Conservation (phyloP, 2,113 vertebrate species). For the Lepus timidus region DNA sequence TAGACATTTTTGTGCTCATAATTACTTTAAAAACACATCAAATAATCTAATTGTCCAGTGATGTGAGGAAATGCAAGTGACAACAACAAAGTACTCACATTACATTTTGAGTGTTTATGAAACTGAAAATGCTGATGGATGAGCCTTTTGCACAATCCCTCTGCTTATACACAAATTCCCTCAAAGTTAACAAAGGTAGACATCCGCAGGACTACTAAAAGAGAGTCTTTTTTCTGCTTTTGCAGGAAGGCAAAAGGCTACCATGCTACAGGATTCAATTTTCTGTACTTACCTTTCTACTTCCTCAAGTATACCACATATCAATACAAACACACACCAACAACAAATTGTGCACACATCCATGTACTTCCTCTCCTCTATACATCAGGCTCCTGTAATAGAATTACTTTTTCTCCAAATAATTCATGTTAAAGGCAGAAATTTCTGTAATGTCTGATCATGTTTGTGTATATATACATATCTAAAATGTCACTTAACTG, state of each 20-base stretch:
- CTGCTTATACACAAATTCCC: not conserved
- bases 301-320: not conserved
- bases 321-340: not conserved
- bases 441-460: not conserved
- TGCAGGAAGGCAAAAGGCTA: not conserved
- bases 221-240: not conserved
- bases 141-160: not conserved
- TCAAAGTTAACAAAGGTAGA: not conserved
- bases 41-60: constrained; percentile 33
- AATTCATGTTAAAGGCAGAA: not conserved
- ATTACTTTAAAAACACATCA: constrained; percentile 52
- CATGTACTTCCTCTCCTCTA: not conserved
- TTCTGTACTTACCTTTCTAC: not conserved
- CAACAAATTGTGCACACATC: not conserved
- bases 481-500: no score
- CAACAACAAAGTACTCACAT: not conserved
- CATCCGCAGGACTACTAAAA: not conserved
- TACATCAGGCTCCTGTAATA: not conserved
- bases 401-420: not conserved
- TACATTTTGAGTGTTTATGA: constrained; percentile 23
- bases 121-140: not conserved
- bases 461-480: no score
- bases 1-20: not conserved
- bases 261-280: not conserved
- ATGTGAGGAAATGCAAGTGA: constrained; percentile 15